Base-by-base conservation (phyloP, 2,797 vertebrate species). In the Rhabdophis nuchalis region DNA sequence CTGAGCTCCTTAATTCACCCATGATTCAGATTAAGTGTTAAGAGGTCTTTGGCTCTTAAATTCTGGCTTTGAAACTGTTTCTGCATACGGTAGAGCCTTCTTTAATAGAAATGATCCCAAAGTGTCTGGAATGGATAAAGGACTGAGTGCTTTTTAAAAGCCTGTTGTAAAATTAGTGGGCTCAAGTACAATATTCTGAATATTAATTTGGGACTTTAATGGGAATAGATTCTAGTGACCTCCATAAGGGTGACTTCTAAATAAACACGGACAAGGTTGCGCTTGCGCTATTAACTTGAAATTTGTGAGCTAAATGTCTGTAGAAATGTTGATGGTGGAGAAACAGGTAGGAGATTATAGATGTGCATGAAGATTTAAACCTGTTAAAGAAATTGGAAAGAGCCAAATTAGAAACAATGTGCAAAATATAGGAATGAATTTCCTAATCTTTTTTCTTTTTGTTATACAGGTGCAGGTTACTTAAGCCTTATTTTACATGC, bases 1-100 rank as follows among this genome's bases (percentile, higher is more conserved):
- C n/a, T 29, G 14, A 46, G 90, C 90, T 93, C 92, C 87, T 36
- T 64, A 93, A 93, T 90, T 95, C 91, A 91, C 41, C 53, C 90
- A 29, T 53, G 27, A 93, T 91, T 91, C 90, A 92, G 56, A 53
- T 92, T 89, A 50, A 89, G 8, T 60, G 20, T 91, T 89, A 92
- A 95, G 89, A 50, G 89, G 68, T 41, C 89, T 94, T 58, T 91
- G 88, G 18, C 91, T 29, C 36, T 90, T 94, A 56, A 5, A 16
- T 85, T 2, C 89, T 94, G 86, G 27, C 89, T n/a, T 18, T 90
- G 82, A 91, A 91, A 56, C 11, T 56, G 16, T 53, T 72, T 77
- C 52, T 29, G 16, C 50, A 57, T n/a, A 72, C 12, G 23, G 14
- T 20, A 50, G 36, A 58, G 13, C 36, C 57, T 18, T 36, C 13